Evolutionary conservation across 1,140 invertebrate species (phyloP).

Genomic region (Globodera ellingtonae): DNA sequence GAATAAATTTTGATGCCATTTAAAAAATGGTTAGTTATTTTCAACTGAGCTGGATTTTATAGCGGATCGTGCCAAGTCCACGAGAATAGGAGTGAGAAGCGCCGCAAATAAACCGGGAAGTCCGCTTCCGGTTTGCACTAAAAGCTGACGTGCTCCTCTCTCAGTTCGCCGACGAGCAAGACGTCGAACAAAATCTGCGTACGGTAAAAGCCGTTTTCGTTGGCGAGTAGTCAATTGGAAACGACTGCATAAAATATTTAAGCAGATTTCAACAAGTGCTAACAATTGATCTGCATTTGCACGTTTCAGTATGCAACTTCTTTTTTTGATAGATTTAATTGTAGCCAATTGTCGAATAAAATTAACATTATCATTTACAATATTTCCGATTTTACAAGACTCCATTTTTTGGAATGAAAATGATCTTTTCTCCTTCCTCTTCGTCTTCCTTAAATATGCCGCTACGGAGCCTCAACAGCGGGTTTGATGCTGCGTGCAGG

Average conservation of each 20-base stretch:
- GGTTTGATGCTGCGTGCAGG: slow-evolving; percentile 21
- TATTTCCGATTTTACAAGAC: slow-evolving; percentile 2
- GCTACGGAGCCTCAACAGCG: slow-evolving; percentile 11
- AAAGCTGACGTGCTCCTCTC: neutral
- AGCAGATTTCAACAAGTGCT: slow-evolving; percentile 17
- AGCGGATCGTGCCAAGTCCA: slow-evolving; percentile 8
- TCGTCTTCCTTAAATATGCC: slow-evolving; percentile 28
- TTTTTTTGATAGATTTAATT: slow-evolving; percentile 12
- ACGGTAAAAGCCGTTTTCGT: neutral
- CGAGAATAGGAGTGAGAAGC: slow-evolving; percentile 1
- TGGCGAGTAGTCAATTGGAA: neutral
- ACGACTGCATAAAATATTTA: neutral
- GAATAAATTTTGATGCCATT: slow-evolving; percentile 27
- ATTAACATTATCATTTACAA: slow-evolving; percentile 14
- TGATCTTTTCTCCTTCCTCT: slow-evolving; percentile 8
- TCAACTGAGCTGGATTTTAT: neutral
- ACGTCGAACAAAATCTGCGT: neutral
- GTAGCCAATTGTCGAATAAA: slow-evolving; percentile 12
- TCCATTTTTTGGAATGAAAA: slow-evolving; percentile 29
- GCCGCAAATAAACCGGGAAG: neutral
- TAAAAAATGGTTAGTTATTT: neutral
- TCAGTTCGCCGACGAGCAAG: neutral
- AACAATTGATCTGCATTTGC: slow-evolving; percentile 16
- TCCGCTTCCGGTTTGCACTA: slow-evolving; percentile 9
- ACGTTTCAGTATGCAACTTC: neutral